A percentile compares a stretch with the other conserved stretches of the same genome.
phyloP scores from a whole-genome alignment of 2,797 vertebrate species.

The Rousettus madagascariensis region DNA sequence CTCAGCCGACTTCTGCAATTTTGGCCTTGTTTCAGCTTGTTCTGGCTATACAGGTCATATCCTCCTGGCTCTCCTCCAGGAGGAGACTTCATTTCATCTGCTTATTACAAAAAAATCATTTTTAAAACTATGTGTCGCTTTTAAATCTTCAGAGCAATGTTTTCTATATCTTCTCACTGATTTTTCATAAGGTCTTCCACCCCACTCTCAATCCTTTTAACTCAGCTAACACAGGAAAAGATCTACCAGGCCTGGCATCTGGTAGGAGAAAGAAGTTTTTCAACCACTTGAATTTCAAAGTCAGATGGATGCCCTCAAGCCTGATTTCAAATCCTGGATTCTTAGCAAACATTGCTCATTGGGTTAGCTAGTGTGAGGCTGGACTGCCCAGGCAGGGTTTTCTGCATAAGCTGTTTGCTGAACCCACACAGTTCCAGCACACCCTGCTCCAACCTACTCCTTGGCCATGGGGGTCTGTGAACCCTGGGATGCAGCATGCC shows the following conservation, averaged over 20 bases:
- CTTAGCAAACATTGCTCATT: not conserved
- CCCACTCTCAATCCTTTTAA: not conserved
- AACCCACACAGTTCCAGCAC: not conserved
- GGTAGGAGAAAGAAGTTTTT: slow-evolving; percentile 6
- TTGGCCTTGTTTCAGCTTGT: slow-evolving; percentile 30
- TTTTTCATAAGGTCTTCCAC: not conserved
- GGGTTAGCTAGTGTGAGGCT: not conserved
- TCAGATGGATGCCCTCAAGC: not conserved
- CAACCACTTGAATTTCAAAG: slow-evolving; percentile 12
- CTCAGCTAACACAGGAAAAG: slow-evolving; percentile 22
- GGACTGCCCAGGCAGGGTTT: not conserved
- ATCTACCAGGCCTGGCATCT: not conserved
- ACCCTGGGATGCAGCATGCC: not conserved
- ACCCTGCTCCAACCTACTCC: not conserved
- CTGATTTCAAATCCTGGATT: not conserved
- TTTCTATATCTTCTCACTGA: not conserved
- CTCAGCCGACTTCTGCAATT: not conserved
- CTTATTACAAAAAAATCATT: slow-evolving; percentile 25
- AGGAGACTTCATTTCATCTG: not conserved
- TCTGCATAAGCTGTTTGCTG: not conserved
- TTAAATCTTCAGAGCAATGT: slow-evolving; percentile 25
- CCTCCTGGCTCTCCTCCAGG: not conserved
- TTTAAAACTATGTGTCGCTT: slow-evolving; percentile 28
- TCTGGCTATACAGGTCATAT: not conserved
- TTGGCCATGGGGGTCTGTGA: not conserved